Base-by-base conservation (phyloP, 2,797 vertebrate species). In the Podargus strigoides region DNA sequence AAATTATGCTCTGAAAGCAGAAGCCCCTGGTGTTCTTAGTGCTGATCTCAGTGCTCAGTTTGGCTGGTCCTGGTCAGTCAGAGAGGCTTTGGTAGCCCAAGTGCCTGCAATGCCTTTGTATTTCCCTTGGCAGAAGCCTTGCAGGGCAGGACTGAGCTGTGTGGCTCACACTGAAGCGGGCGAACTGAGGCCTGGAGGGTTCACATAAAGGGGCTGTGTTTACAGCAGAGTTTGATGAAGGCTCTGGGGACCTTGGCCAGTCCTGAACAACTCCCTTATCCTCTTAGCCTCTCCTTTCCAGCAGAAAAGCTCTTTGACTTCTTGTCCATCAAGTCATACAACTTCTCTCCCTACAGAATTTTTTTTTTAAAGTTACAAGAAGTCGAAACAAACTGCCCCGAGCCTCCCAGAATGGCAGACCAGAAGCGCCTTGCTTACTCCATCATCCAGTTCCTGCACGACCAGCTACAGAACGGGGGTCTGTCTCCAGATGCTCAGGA, bases 361-460 rank as follows among this genome's bases (percentile, higher is more conserved):
- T 11, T 41, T 46, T 64, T 37, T 17, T 32, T 22, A 6, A 20
- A 49, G 13, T 10, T 44, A 10, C 23, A 24, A 62, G 53, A 37
- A n/a, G 41, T 10, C 3, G 26, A 27, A 67, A 8, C 20, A 8
- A 39, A 18, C 59, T 22, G 16, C 5, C 55, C 19, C 0, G 12
- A 28, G 67, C 20, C 20, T n/a, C 64, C n/a, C 69, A 79, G 89
- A 68, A 99, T 99, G 99, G 98, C 98, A n/a, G 99, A 99, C 96
- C 98, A 98, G 93, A 99, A 98, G 96, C 98, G 98, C 60, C 98
- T 99, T 12, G 99, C 99, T 37, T 99, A 97, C 42, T 99, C 99
- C 97, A 99, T 99, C 97, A 98, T 99, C 97, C 98, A 98, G 89
- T 99, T 99, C 95, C 98, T 99, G 12, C 99, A 99, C 0, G 98